Evolutionary conservation across 2,888 invertebrate species (phyloP), one percentile per base, ranked within the genome.

Genomic region (Cryptocheilus praepositus): DNA sequence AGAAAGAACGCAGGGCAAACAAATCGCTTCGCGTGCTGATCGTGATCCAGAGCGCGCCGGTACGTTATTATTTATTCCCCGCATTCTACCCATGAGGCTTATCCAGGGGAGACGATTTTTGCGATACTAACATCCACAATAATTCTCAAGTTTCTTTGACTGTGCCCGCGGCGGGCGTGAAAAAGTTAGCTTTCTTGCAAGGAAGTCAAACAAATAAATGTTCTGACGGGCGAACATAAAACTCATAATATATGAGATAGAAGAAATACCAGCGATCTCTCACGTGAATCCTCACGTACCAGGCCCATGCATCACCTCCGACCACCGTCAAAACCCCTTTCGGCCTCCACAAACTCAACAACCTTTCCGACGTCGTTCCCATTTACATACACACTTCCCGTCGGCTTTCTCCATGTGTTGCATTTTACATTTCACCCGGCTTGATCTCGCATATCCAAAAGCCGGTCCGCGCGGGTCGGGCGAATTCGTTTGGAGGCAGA

Each of bases 221-320:
- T 81, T 82, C 77, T 79, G 83, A 83, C 83, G 81, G 83, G 76
- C 82, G 82, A 80, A 79, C 82, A 80, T 81, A 80, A 85, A 85
- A 83, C 82, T 83, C 78, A 81, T 84, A 83, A 83, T 83, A 82
- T 84, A 85, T 85, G 82, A 82, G 83, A 83, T 81, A 79, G 79
- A 82, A 84, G 81, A 82, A 84, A 85, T 83, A 82, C 81, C 77
- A 64, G 73, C 79, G 80, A 83, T 85, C 81, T 82, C 78, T 83
- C 83, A 79, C 78, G 77, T 74, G 77, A 83, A 81, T 82, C 79
- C 81, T 81, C 83, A 80, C 82, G 82, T 80, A 77, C 73, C 62
- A 70, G 63, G 71, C 72, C 80, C 72, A 81, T 83, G 80, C 76
- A 82, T 82, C 82, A 82, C 74, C 72, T 67, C 57, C 61, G 66